phyloP scores from a whole-genome alignment of 2,888 invertebrate species.

The Phymatocera aterrima region DNA sequence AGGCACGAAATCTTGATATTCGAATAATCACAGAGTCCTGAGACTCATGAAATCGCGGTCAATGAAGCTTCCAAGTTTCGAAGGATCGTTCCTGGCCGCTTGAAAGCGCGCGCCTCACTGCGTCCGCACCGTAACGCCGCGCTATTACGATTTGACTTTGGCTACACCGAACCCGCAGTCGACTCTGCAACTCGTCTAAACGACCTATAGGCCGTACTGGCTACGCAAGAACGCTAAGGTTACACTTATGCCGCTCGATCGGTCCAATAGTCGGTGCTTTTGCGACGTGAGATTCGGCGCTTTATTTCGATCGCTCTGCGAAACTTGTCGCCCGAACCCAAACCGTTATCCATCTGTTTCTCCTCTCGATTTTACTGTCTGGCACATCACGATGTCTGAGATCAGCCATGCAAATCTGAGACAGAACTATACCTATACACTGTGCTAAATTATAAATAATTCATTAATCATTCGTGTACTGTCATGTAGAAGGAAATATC shows the following conservation, averaged over 20 bases:
- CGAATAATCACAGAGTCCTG: background rate
- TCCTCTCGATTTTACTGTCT: background rate
- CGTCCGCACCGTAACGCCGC: conserved; percentile 39
- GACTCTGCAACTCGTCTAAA: conserved; percentile 30
- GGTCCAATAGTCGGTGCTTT: background rate
- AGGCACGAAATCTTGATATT: background rate
- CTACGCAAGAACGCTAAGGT: conserved; percentile 18
- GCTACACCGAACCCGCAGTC: conserved; percentile 19
- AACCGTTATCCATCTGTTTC: background rate
- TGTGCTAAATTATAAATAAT: too few species aligned
- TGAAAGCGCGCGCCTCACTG: conserved; percentile 72
- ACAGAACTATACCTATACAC: too few species aligned
- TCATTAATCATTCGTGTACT: too few species aligned
- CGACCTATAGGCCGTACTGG: conserved; percentile 9
- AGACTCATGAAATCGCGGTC: background rate
- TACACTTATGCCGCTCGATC: conserved; percentile 13
- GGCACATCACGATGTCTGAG: background rate
- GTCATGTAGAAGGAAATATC: too few species aligned
- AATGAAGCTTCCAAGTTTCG: conserved; percentile 25
- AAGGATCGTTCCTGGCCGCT: conserved; percentile 65
- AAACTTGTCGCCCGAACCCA: background rate
- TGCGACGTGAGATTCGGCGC: background rate
- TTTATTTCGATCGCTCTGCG: background rate
- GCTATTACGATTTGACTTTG: conserved; percentile 43
- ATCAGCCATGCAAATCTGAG: too few species aligned